Evolutionary conservation across 2,797 vertebrate genomes (phyloP), one percentile per base, ranked within the genome.

Genomic region (Leuciscus waleckii): DNA sequence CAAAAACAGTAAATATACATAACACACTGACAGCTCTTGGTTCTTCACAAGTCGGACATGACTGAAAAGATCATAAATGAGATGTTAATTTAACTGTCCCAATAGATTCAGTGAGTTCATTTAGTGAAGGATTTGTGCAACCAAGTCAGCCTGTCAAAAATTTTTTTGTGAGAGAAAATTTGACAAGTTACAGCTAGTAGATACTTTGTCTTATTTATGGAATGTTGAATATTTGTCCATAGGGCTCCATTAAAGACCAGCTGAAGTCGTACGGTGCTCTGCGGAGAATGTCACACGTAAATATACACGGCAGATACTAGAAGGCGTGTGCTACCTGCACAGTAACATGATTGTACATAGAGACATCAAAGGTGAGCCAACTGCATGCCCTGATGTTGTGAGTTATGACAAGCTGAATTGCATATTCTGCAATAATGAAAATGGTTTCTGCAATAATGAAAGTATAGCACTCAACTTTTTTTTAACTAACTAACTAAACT

Each of bases 321-420:
- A 99, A 92, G 98, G 98, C 0, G 97, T 99, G 65, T 97, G 98
- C 81, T 99, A 99, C 94, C 96, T 99, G 91, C 98, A 99, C 94
- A 99, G 98, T 94, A 99, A 99, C 92, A 99, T 99, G 98, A 99
- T 99, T 87, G 98, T 99, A 87, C 98, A 99, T 94, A 94, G 98
- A 92, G 98, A 99, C 95, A 97, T 99, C 90, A 99, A 99, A 98
- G 98, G 98, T 99, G 91, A 92, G 91, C 10, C 51, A 4, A 21
- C 6, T 79, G n/a, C 74, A n/a, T 76, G 32, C 61, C 13, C 26
- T 16, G 32, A 35, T 54, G 49, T 8, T 63, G 1, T 29, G 21
- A 67, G 29, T 19, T 46, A 43, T 65, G 9, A 41, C 26, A 3
- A n/a, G 16, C 56, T 65, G 9, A 35, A 65, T 63, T 63, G n/a